Evolutionary conservation across 2,797 vertebrate genomes (phyloP), one percentile per base, ranked within the genome.

Genomic region (Microchirus variegatus): DNA sequence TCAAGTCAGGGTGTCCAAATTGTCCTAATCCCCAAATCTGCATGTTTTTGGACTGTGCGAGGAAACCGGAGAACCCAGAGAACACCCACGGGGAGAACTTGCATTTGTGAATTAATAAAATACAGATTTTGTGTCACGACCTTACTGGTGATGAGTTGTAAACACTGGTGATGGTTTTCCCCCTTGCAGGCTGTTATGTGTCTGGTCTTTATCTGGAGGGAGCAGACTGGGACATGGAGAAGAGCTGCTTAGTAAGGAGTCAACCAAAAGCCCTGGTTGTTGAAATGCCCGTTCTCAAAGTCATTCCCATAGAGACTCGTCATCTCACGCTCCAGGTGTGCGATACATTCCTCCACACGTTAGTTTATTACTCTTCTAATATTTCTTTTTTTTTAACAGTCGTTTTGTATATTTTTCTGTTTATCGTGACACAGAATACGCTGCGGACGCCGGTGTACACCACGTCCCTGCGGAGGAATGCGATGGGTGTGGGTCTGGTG

Each of bases 371-470:
- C 6, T 11, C 63, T 15, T 31, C 7, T 16, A 1, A 59, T 42
- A 53, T 16, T 0, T 16, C 41, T 0, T 15, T 17, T 66, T 9
- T 62, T n/a, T n/a, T 62, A 22, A 75, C 9, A 17, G 16, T 1
- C 3, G 15, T 56, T 17, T 59, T 22, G 19, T 22, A 15, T 65
- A 67, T 53, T 75, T 41, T 18, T 18, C 0, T 80, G 52, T 60
- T 5, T 78, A 70, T 68, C 68, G 1, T 37, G 15, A 50, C 19
- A 0, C 63, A 99, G 97, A 95, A 97, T 66, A 99, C 96, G 0
- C 87, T 99, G 44, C 92, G 93, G 82, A 97, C 96, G 0, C 98
- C 97, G 0, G 96, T 99, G 67, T 99, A 99, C 86, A 98, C 95
- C 0, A 99, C 97, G 0, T 97, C 97, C 48, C 80, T 90, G 91